Base-by-base conservation (phyloP, 2,888 invertebrate genomes). In the Danaus chrysippus region DNA sequence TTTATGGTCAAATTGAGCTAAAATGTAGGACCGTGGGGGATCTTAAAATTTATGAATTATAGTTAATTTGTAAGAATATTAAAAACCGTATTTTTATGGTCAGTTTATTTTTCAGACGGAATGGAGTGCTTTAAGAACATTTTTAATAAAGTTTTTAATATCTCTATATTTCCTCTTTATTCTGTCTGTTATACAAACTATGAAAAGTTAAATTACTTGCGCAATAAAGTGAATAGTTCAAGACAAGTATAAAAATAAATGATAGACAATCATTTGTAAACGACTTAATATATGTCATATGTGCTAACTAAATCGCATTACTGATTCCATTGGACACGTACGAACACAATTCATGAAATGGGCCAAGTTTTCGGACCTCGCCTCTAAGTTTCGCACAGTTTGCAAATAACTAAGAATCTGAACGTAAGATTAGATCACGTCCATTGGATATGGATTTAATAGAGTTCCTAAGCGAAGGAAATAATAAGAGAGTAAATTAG, bases 391-490 rank as follows among this genome's bases (percentile, higher is more conserved):
- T 42, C 52, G 49, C 54, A 42, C 60, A 56, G 61, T 64, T 61
- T 58, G 64, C 64, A 61, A 64, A 64, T 63, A 64, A 64, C 52
- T 41, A 58, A 61, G 55, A 58, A 64, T 64, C 61, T 64, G 55
- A 56, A 55, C 58, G 52, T 2, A 5, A 23, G 56, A 64, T 64
- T 61, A 64, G 64, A 64, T 64, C 64, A 64, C 64, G 64, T 61
- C 11, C 57, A 13, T 12, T 46, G 19, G 56, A 56, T 59, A 43
- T 10, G 59, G 19, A 15, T 17, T 49, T 15, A 56, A 23, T 17
- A 59, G 44, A 59, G 10, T 41, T 46, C 46, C n/a, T 46, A 46
- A 46, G 13, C n/a, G n/a, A 46, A 46, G 46, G 6, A 46, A 46
- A 46, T 13, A 13, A 46, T n/a, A n/a, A n/a, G 5, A 10, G 17